A percentile compares a stretch with the other conserved stretches of the same genome.
Conservation (phyloP, 1,140 invertebrate genomes). For the Temnothorax longispinosus region DNA sequence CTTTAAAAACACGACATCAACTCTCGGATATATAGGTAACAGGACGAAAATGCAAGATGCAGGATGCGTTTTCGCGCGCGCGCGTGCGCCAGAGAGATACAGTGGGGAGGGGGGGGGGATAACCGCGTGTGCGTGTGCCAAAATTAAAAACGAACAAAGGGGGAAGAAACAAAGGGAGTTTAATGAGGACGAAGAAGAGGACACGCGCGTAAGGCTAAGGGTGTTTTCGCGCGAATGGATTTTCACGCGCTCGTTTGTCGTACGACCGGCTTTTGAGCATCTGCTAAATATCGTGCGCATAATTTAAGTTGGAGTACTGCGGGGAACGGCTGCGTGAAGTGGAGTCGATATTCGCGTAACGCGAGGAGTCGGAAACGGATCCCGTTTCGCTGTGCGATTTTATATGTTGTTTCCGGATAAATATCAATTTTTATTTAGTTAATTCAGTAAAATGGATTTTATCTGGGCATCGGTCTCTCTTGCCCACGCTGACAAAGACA, state of each 20-base stretch:
- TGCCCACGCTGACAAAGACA: neutral
- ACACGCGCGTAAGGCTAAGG: constrained; percentile 10
- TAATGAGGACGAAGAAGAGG: constrained; percentile 62
- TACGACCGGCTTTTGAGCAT: neutral
- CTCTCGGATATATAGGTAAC: neutral
- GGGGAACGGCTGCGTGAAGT: neutral
- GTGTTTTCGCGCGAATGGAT: constrained; percentile 25
- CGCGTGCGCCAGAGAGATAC: neutral
- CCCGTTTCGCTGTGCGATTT: neutral
- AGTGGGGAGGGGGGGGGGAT: neutral
- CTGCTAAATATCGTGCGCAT: constrained; percentile 28
- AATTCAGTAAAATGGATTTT: neutral
- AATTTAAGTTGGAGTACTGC: constrained; percentile 15
- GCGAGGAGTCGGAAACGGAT: neutral
- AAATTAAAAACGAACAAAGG: constrained; percentile 62
- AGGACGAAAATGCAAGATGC: neutral
- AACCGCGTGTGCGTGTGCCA: neutral
- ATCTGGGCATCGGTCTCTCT: neutral
- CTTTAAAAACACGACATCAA: constrained; percentile 3
- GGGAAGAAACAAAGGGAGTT: constrained; percentile 61
- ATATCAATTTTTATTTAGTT: neutral
- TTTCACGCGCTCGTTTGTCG: constrained; percentile 23
- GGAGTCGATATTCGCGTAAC: constrained; percentile 8
- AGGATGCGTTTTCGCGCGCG: neutral
- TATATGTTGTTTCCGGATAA: neutral